Percentiles rank a stretch among this genome's conserved stretches.
phyloP scores from a whole-genome alignment of 1,140 invertebrate genomes.

The Trypoxylus dichotomus region DNA sequence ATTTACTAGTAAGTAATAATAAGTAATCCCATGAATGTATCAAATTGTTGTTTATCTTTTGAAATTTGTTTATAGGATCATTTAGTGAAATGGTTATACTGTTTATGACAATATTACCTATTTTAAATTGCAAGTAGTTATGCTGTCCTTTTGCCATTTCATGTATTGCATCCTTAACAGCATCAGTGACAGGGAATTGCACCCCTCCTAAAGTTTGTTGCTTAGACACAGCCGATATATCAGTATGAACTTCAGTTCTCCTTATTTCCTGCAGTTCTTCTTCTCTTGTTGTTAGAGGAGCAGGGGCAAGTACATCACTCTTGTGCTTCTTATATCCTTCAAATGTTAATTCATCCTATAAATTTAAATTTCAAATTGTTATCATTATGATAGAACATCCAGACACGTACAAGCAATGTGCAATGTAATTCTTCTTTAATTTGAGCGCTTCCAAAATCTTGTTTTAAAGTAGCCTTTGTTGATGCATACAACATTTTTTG shows the following conservation, averaged over 20 bases:
- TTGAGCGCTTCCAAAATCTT: conserved; percentile 88
- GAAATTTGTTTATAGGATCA: too few relatives aligned
- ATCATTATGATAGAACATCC: neutral
- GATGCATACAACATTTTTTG: conserved; percentile 99
- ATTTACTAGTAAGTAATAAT: too few relatives aligned
- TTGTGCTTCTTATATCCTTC: conserved; percentile 82
- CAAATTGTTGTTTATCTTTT: too few relatives aligned
- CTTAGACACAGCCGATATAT: conserved; percentile 80
- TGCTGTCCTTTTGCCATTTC: conserved; percentile 66
- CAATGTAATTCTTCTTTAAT: conserved; percentile 94
- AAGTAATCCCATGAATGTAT: too few relatives aligned
- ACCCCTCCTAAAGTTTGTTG: conserved; percentile 92
- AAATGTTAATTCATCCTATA: conserved; percentile 78
- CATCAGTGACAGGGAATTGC: conserved; percentile 86
- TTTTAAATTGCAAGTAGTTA: conserved; percentile 78
- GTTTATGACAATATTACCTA: too few relatives aligned
- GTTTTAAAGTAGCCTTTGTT: conserved; percentile 96
- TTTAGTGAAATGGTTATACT: too few relatives aligned
- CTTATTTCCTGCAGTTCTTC: conserved; percentile 84
- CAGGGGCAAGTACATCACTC: conserved; percentile 75
- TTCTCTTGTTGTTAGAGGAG: conserved; percentile 85
- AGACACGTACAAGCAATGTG: conserved; percentile 65
- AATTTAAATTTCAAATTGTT: conserved; percentile 31
- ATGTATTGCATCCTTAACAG: conserved; percentile 73
- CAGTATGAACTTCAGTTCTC: conserved; percentile 72